Evolutionary conservation across 2,113 vertebrate species (phyloP), one percentile per base, ranked within the genome.

Genomic region (Hippocampus zosterae): DNA sequence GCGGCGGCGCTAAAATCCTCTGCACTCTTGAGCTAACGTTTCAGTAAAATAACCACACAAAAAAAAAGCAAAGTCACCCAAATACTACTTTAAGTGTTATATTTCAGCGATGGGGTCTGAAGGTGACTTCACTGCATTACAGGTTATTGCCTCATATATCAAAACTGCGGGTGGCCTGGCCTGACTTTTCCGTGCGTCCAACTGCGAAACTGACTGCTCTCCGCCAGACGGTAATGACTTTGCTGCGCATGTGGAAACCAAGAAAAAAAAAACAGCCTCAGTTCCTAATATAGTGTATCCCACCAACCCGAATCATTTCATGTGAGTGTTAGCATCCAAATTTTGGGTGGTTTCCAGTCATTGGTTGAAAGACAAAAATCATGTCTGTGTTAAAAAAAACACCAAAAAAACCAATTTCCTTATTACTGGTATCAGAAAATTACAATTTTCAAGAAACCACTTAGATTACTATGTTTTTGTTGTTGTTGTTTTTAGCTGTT

Each of bases 111-210:
- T 33, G 37, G 11, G 65, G 46, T 90, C 73, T 92, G 88, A 95
- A 95, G 94, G 93, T 95, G 93, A 94, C 91, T 94, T 90, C 89
- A 90, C 93, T 92, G 93, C 90, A 87, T 92, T 89, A 84, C 83
- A 81, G 79, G 91, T 94, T 94, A 93, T 94, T 83, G 89, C 90
- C 87, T 92, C 91, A 90, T 94, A 90, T 79, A 93, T 95, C 93
- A 92, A 85, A 88, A 70, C 81, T 79, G 66, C 15, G 48, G 61
- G 82, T 85, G 87, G 84, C 78, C 87, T 72, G 68, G 74, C 78
- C 87, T 72, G 68, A 73, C 76, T 82, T 90, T 79, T 76, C 68
- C 79, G 88, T 81, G 88, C 80, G 86, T 80, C 88, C 73, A 62
- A 90, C 87, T 92, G 91, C 81, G 81, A 92, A 94, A 94, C 63